Conservation (phyloP, 2,113 vertebrate species). For the Poicephalus gulielmi region DNA sequence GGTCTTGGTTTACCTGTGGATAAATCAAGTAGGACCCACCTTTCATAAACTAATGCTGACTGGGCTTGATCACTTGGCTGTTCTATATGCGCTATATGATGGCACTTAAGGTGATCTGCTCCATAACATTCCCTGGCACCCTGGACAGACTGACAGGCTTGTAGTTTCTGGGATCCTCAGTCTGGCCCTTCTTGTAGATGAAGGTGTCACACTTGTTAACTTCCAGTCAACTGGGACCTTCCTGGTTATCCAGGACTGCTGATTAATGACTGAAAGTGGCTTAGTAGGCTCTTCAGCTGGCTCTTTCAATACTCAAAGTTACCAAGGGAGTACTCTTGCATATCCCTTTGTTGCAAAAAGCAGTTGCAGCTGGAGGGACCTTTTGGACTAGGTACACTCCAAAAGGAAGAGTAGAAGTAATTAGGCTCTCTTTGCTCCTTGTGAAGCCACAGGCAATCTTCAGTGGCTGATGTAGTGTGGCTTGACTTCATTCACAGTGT, state of each 20-base stretch:
- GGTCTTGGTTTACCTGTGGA: not conserved
- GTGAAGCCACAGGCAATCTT: not conserved
- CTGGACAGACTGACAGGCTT: not conserved
- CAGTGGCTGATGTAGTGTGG: not conserved
- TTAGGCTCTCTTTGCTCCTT: not conserved
- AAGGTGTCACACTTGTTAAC: not conserved
- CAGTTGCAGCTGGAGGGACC: not conserved
- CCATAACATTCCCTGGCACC: rapidly evolving
- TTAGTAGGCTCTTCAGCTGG: not conserved
- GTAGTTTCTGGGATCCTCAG: not conserved
- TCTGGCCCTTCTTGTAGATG: not conserved
- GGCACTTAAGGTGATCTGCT: not conserved
- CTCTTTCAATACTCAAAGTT: not conserved
- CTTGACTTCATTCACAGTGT: not conserved
- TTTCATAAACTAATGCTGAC: not conserved
- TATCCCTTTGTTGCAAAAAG: not conserved
- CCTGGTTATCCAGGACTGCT: not conserved
- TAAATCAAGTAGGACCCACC: not conserved
- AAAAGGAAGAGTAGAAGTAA: not conserved
- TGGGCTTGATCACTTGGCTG: not conserved
- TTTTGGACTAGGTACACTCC: rapidly evolving
- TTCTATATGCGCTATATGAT: not conserved
- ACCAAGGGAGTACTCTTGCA: not conserved
- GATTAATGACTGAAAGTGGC: not conserved
- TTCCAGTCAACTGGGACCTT: not conserved